phyloP scores from a whole-genome alignment of 2,113 vertebrate genomes.

The Craseonycteris thonglongyai region DNA sequence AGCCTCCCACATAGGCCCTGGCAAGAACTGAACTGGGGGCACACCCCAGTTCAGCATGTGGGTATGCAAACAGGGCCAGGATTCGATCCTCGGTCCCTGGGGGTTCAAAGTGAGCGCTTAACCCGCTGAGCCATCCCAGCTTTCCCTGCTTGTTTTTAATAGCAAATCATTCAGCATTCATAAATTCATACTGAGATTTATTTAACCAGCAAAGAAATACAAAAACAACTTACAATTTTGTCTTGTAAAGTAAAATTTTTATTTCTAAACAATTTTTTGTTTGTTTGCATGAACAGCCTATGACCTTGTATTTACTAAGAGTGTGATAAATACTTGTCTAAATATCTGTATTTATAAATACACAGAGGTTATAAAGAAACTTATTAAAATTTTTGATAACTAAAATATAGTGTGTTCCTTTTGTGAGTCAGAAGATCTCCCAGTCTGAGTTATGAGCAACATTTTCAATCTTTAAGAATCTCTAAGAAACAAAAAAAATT shows the following conservation, averaged over 20 bases:
- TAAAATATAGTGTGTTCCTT: neutral
- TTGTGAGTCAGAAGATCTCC: neutral
- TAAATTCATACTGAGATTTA: neutral
- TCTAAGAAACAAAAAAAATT: neutral
- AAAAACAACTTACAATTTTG: neutral
- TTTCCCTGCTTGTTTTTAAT: neutral
- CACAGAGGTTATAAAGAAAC: neutral
- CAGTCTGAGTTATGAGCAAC: neutral
- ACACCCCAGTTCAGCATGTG: too few species aligned
- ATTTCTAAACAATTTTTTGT: neutral
- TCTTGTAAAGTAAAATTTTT: neutral
- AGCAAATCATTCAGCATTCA: neutral
- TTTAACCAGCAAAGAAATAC: neutral
- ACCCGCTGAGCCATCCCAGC: too few species aligned
- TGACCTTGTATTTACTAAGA: neutral
- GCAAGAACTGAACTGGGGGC: too few species aligned
- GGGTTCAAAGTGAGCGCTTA: too few species aligned
- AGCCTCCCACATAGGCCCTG: too few species aligned
- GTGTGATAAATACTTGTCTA: neutral
- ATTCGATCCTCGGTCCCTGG: too few species aligned
- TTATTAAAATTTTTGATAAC: neutral
- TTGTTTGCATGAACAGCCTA: neutral
- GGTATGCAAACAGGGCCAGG: too few species aligned
- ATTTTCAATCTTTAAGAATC: neutral
- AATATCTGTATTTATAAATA: neutral